These are phyloP conservation scores for Sclerurus mexicanus DNA, from an alignment of 2,113 vertebrate genomes.

Conservation along the genomic window DNA sequence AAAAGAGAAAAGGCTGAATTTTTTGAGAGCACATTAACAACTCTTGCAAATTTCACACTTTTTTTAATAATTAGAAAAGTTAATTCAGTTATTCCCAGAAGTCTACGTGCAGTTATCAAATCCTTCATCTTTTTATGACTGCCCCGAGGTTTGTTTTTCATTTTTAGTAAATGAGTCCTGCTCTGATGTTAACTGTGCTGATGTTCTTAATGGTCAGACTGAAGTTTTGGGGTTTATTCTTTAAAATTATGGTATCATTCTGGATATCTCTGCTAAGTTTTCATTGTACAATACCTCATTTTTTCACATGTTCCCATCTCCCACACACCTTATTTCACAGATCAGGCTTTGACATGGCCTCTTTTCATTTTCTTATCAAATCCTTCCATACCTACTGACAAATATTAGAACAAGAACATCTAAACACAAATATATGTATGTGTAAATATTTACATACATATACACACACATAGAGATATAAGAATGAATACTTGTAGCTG, in stretches of 20 bases:
- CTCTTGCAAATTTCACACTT: background rate
- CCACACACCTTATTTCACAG: background rate
- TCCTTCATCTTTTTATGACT: background rate
- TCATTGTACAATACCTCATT: background rate
- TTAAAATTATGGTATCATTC: background rate
- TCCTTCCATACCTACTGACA: background rate
- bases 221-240: background rate
- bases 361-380: background rate
- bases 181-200: background rate
- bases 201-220: background rate
- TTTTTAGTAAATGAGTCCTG: background rate
- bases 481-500: background rate
- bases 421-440: background rate
- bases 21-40: background rate
- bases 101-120: background rate
- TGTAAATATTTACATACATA: background rate
- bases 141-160: background rate
- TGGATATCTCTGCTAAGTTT: background rate
- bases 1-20: background rate
- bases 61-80: background rate
- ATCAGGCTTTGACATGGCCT: background rate
- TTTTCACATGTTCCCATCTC: background rate
- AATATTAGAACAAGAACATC: background rate
- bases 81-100: background rate
- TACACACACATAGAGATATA: fast-evolving